Evolutionary conservation across 2,797 vertebrate species (phyloP).

Genomic region (Prunella strophiata): DNA sequence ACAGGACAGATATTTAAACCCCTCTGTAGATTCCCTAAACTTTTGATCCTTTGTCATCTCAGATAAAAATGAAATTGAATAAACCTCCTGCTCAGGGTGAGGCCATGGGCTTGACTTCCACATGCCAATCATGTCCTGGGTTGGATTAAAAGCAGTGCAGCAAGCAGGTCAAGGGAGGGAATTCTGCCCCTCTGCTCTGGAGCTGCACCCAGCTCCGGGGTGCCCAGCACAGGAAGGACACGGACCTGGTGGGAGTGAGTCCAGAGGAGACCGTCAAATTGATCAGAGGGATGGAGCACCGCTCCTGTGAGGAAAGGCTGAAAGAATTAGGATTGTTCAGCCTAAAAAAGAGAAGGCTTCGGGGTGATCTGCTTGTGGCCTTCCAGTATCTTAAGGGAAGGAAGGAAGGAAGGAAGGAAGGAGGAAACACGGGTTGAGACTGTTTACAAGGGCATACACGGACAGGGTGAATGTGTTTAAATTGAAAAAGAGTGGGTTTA

Average conservation of each 20-base stretch:
- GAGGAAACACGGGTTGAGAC: neutral
- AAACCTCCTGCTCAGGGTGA: neutral
- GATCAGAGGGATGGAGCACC: no score
- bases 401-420: neutral
- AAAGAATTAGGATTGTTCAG: no score
- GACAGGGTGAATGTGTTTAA: neutral
- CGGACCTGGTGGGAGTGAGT: accelerated
- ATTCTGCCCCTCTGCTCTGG: neutral
- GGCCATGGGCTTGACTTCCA: neutral
- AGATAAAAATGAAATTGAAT: neutral
- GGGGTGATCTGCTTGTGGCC: no score
- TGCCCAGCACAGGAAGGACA: no score
- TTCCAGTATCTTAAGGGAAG: neutral
- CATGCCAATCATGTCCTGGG: accelerated
- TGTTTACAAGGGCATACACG: no score
- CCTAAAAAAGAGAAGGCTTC: no score
- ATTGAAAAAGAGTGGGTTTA: neutral
- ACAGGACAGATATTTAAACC: neutral
- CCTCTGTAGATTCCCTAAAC: neutral
- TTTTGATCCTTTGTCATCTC: neutral
- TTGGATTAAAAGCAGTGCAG: accelerated
- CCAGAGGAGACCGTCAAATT: no score
- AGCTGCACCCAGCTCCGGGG: accelerated
- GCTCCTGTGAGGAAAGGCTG: neutral
- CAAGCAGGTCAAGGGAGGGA: no score